A percentile compares a stretch with the other conserved stretches of the same genome.
phyloP scores from a whole-genome alignment of 2,113 vertebrate species.

The Andinoacara biseriatus region DNA sequence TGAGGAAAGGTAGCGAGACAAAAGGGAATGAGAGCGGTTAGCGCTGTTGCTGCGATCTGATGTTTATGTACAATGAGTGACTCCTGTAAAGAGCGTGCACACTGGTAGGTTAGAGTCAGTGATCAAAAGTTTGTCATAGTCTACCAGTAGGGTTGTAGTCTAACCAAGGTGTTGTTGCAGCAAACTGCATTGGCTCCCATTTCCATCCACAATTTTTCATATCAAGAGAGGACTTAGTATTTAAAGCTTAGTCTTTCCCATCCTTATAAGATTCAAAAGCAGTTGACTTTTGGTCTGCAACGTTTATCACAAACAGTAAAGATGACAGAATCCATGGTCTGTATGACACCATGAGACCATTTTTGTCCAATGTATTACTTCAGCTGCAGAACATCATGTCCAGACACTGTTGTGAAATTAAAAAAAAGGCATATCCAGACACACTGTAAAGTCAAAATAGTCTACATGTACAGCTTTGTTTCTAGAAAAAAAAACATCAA shows the following conservation, averaged over 20 bases:
- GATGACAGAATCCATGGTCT: conserved; percentile 32
- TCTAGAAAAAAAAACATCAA: conserved; percentile 65
- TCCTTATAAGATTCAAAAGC: conserved; percentile 16
- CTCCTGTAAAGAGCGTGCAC: conserved; percentile 23
- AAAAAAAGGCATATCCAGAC: conserved; percentile 45
- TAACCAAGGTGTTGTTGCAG: conserved; percentile 40
- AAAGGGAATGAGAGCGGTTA: conserved; percentile 48
- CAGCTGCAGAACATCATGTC: conserved; percentile 29
- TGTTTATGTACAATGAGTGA: conserved; percentile 70
- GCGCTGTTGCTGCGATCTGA: conserved; percentile 40
- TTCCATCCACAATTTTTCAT: conserved; percentile 26
- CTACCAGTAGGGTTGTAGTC: conserved; percentile 16
- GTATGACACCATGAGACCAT: conserved; percentile 10
- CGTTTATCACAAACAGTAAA: conserved; percentile 40
- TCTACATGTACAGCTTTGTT: conserved; percentile 62
- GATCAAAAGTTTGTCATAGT: conserved; percentile 8
- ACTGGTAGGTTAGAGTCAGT: conserved; percentile 32
- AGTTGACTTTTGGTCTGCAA: conserved; percentile 46
- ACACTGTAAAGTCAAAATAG: conserved; percentile 55
- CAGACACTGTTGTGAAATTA: conserved; percentile 21
- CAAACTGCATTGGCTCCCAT: conserved; percentile 41
- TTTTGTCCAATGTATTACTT: conserved; percentile 22
- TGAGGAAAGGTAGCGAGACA: conserved; percentile 55
- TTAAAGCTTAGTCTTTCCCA: conserved; percentile 71
- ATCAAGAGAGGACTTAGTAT: conserved; percentile 36